Percentiles rank a stretch among this genome's conserved stretches.
phyloP scores from a whole-genome alignment of 2,888 invertebrate genomes.

The Brachyopa scutellaris region DNA sequence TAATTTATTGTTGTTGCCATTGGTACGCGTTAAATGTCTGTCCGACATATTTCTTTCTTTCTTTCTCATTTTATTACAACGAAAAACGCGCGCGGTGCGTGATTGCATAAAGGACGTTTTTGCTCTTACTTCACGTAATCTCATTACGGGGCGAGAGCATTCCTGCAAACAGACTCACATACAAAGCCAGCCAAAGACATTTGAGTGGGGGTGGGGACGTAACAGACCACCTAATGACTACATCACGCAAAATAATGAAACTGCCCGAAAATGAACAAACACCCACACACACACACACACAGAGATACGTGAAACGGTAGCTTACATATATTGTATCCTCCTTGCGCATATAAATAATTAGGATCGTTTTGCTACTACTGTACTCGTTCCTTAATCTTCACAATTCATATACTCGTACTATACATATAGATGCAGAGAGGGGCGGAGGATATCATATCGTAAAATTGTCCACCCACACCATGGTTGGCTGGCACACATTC shows the following conservation, averaged over 20 bases:
- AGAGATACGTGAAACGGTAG: no score
- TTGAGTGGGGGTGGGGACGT: not conserved
- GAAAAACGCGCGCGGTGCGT: conserved; percentile 52
- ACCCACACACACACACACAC: not conserved
- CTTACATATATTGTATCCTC: conserved; percentile 16
- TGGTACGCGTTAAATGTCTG: conserved; percentile 59
- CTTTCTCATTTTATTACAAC: conserved; percentile 50
- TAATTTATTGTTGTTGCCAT: conserved; percentile 65
- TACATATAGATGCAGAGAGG: no score
- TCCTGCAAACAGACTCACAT: conserved; percentile 33
- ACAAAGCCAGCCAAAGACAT: not conserved
- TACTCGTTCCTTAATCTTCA: conserved; percentile 14
- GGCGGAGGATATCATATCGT: not conserved
- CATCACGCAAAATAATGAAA: conserved; percentile 64
- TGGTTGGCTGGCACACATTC: not conserved
- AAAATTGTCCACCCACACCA: conserved; percentile 1
- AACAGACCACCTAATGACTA: conserved; percentile 52
- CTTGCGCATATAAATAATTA: conserved; percentile 48
- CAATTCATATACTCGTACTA: no score
- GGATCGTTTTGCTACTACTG: no score
- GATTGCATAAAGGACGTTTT: conserved; percentile 57
- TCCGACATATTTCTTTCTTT: conserved; percentile 43
- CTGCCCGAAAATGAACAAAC: conserved; percentile 17
- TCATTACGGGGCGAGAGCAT: conserved; percentile 27
- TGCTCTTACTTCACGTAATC: conserved; percentile 55